A percentile compares a stretch with the other conserved stretches of the same genome.
phyloP scores from a whole-genome alignment of 64 coral and sea anemone species.

The Porites lutea region DNA sequence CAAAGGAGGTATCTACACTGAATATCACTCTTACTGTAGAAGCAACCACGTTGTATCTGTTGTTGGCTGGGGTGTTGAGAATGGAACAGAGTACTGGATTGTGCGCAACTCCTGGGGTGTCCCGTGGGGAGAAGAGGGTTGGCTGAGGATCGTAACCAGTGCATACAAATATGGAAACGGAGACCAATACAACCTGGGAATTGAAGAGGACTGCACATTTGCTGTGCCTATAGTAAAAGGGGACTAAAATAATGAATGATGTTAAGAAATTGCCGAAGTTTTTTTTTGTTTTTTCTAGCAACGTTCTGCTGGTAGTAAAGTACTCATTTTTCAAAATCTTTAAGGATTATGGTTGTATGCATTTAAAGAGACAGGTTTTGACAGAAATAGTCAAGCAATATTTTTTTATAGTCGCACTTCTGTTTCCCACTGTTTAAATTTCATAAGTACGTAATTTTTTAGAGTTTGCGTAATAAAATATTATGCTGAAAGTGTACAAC shows the following conservation, averaged over 20 bases:
- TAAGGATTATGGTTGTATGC: no score
- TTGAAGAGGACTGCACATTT: slow-evolving; percentile 87
- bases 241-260: background rate
- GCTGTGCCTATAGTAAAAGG: slow-evolving; percentile 91
- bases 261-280: background rate
- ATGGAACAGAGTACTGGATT: slow-evolving; percentile 92
- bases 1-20: slow-evolving; percentile 79
- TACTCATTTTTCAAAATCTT: no score
- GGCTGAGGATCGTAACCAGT: slow-evolving; percentile 90
- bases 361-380: no score
- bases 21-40: slow-evolving; percentile 6
- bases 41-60: slow-evolving; percentile 93
- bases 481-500: no score
- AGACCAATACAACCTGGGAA: slow-evolving; percentile 77
- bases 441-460: no score
- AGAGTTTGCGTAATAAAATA: no score
- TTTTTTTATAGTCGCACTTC: no score
- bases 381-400: no score
- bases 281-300: no score
- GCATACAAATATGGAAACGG: slow-evolving; percentile 84
- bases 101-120: slow-evolving; percentile 95
- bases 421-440: no score
- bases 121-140: slow-evolving; percentile 96
- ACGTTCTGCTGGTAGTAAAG: no score
- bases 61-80: slow-evolving; percentile 95